Conservation (phyloP, 2,797 vertebrate species). For the Mastacembelus armatus region DNA sequence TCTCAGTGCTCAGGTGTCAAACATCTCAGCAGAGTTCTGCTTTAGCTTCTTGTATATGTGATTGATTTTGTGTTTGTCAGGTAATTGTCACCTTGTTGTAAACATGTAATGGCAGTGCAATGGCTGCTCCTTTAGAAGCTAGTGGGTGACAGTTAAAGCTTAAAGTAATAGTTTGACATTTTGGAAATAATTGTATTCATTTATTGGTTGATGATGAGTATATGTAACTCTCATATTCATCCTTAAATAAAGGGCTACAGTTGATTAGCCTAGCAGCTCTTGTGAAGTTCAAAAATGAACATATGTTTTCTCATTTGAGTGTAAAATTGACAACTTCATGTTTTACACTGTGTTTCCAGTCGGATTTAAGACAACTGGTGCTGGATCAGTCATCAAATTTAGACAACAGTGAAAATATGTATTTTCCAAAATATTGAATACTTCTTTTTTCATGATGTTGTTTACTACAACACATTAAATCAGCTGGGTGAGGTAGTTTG, state of each 20-base stretch:
- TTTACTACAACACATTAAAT: too few relatives aligned
- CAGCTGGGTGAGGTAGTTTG: neutral
- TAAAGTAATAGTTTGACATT: neutral
- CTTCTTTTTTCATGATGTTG: too few relatives aligned
- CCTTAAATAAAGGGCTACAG: too few relatives aligned
- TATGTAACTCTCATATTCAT: too few relatives aligned
- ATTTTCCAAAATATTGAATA: neutral
- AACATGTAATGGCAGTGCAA: neutral
- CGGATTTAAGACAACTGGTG: too few relatives aligned
- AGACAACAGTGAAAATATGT: neutral
- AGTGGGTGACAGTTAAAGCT: neutral
- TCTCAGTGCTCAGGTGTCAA: conserved; percentile 10
- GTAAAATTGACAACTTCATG: too few relatives aligned
- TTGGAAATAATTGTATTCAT: neutral
- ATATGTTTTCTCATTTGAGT: neutral
- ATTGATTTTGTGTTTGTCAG: conserved; percentile 27
- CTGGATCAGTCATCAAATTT: too few relatives aligned
- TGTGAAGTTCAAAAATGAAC: neutral
- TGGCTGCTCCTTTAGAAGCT: neutral
- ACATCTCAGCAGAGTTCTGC: conserved; percentile 17
- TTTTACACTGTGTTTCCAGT: too few relatives aligned
- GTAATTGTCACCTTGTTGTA: neutral
- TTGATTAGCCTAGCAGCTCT: too few relatives aligned
- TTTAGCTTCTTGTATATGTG: conserved; percentile 15
- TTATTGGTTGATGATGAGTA: too few relatives aligned